Base-by-base conservation (phyloP, 2,888 invertebrate genomes). In the Xylota segnis region DNA sequence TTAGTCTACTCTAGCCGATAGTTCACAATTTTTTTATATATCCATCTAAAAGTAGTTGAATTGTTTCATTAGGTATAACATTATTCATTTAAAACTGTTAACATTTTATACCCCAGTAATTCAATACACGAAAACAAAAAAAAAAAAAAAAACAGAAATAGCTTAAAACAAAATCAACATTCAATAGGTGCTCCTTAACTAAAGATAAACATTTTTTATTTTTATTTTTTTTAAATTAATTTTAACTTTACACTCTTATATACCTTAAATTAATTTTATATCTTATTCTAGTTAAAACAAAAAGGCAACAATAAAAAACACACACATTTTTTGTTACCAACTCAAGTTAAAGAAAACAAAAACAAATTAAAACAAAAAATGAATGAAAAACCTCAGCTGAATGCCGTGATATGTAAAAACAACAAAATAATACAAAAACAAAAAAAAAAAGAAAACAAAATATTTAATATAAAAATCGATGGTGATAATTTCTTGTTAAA, bases 341-440 rank as follows among this genome's bases (percentile, higher is more conserved):
- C 43, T 72, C 59, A 87, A 59, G 81, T 63, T 82, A n/a, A n/a
- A n/a, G n/a, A n/a, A n/a, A n/a, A n/a, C n/a, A n/a, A n/a, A n/a
- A n/a, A n/a, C 40, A 72, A 75, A 43, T 50, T 40, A 54, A 87
- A 56, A 63, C 78, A 59, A 88, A 43, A 43, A 40, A 5, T n/a
- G 1, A 12, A 12, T 12, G 9, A n/a, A 43, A 43, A 6, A 90
- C 91, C 91, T 91, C 91, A 91, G 91, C 91, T 91, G 89, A 91
- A 90, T 90, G 90, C 90, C 90, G 91, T 91, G 91, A 91, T 91
- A 91, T 90, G 90, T 90, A 90, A 90, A 90, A 63, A 75, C 56
- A 77, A 76, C 5, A 52, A 70, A 54, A 66, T 14, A 70, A 66
- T 23, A 23, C 23, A 9, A 76, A 32, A 34, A 58, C n/a, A 45